Percentiles rank a stretch among this genome's conserved stretches.
These are phyloP conservation scores for Neoscelio sp. DNA, from an alignment of 2,888 invertebrate species.

Conservation along the genomic window DNA sequence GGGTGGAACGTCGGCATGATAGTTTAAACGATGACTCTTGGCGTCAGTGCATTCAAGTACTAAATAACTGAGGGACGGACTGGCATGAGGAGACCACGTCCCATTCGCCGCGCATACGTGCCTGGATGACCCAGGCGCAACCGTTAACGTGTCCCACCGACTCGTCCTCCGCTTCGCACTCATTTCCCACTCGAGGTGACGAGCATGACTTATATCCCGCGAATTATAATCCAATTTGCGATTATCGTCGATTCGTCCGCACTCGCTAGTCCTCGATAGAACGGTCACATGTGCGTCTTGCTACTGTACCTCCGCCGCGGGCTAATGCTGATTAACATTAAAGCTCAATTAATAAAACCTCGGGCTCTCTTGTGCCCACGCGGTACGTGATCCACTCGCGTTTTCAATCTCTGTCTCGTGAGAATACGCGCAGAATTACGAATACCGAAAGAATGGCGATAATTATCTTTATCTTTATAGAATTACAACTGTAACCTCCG, in stretches of 20 bases:
- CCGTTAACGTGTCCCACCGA: conserved; percentile 54
- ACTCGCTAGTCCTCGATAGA: conserved; percentile 54
- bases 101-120: conserved; percentile 51
- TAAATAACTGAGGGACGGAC: conserved; percentile 80
- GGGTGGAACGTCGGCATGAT: conserved; percentile 77
- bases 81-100: conserved; percentile 46
- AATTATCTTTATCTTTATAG: too few relatives aligned
- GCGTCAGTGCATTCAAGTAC: conserved; percentile 82
- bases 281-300: conserved; percentile 26
- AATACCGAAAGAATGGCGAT: too few relatives aligned
- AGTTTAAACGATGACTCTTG: conserved; percentile 82
- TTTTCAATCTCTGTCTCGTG: not conserved
- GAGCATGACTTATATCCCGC: conserved; percentile 82
- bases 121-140: conserved; percentile 55
- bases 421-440: conserved; percentile 8
- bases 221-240: conserved; percentile 83
- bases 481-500: too few relatives aligned
- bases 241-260: conserved; percentile 77
- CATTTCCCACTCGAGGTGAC: conserved; percentile 79
- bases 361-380: conserved; percentile 34
- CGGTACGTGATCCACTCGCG: conserved; percentile 47
- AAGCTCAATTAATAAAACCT: conserved; percentile 56
- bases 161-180: conserved; percentile 63
- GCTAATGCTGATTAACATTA: conserved; percentile 57
- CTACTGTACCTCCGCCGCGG: conserved; percentile 4